Base-by-base conservation (phyloP, 37 sponge, comb jelly and placozoan genomes). In the Mnemiopsis leidyi region DNA sequence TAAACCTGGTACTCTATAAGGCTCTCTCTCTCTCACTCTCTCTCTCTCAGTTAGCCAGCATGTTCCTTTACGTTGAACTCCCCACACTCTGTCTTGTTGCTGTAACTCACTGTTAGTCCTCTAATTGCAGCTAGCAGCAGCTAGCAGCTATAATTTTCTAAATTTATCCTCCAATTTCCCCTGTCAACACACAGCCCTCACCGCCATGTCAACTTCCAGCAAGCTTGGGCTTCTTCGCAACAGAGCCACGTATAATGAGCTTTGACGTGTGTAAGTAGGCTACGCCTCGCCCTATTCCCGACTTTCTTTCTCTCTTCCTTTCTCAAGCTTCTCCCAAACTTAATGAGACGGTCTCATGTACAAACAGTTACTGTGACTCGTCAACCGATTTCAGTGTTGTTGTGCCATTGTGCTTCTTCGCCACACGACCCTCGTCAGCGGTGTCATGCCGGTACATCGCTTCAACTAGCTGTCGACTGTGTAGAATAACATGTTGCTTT, bases 1-100 rank as follows among this genome's bases (percentile, higher is more conserved):
- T 5, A 48, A 48, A 48, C 61, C 61, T 48, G 61, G 61, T 13
- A 48, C 75, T 71, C 75, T 71, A 13, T 23, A 13, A 23, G n/a
- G 5, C 75, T 71, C 75, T 71, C 75, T 71, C 75, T 71, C 75
- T 71, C 75, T 71, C 75, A 23, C 75, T 71, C 75, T 71, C 75
- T 71, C 75, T 71, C 75, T 67, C 68, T 71, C 75, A 13, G 20
- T 67, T 20, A 67, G 13, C 68, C n/a, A n/a, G n/a, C n/a, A n/a
- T n/a, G n/a, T n/a, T n/a, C n/a, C n/a, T n/a, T n/a, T n/a, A n/a
- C n/a, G n/a, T n/a, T n/a, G n/a, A n/a, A n/a, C n/a, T n/a, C n/a
- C n/a, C n/a, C n/a, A n/a, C n/a, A n/a, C n/a, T n/a, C n/a, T n/a
- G n/a, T n/a, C n/a, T n/a, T n/a, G n/a, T n/a, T n/a, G n/a, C n/a